phyloP scores from a whole-genome alignment of 2,888 invertebrate genomes.

The Enchytraeus crypticus region DNA sequence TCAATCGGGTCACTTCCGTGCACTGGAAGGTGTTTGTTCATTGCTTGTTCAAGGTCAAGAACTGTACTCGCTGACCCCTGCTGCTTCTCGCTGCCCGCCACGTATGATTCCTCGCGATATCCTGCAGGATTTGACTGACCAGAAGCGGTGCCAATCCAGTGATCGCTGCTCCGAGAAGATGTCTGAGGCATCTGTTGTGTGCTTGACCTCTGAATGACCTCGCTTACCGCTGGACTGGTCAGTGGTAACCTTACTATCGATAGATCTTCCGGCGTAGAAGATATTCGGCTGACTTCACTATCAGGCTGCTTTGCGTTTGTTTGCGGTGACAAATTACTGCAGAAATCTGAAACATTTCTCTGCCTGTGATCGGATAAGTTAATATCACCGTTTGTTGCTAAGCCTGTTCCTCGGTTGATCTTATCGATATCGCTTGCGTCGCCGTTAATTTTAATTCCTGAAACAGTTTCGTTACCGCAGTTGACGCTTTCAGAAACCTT shows the following conservation, averaged over 20 bases:
- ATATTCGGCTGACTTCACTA: neutral
- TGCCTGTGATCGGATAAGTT: neutral
- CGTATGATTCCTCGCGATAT: neutral
- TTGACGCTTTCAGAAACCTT: neutral
- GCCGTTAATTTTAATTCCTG: too few relatives aligned
- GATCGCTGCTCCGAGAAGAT: neutral
- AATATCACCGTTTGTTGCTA: neutral
- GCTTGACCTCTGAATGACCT: neutral
- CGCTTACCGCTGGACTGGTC: neutral
- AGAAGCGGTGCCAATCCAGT: neutral
- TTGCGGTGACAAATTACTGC: too few relatives aligned
- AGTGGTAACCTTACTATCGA: constrained; percentile 21
- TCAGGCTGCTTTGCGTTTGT: neutral
- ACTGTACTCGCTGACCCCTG: constrained; percentile 55
- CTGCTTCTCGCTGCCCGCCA: neutral
- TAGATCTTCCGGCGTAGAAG: constrained; percentile 27
- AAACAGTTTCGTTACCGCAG: neutral
- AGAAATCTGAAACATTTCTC: neutral
- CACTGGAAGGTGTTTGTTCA: constrained; percentile 76
- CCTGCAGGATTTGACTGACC: too few relatives aligned
- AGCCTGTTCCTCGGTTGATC: neutral
- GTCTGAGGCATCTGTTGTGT: neutral
- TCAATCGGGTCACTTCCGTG: too few relatives aligned
- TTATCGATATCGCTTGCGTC: neutral
- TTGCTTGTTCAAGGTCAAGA: constrained; percentile 86